Evolutionary conservation across 35 echinoderm and acorn worm genomes (phyloP), one percentile per base, ranked within the genome.

Genomic region (Amphiura filiformis): DNA sequence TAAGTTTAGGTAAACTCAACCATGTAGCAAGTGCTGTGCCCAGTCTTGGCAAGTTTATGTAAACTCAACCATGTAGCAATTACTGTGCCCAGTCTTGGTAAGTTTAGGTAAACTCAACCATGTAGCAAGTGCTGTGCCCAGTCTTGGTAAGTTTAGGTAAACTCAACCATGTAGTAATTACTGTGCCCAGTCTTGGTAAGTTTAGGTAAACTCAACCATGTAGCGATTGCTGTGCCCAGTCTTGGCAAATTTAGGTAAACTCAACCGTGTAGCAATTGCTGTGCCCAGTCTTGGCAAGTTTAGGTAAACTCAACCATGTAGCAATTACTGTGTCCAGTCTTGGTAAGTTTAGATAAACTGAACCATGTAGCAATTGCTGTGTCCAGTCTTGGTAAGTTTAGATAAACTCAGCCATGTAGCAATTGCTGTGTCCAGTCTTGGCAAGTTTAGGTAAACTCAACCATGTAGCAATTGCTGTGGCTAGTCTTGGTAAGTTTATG

Each of bases 261-360:
- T 47, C 41, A 47, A 47, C 41, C n/a, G 17, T 47, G 41, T 47
- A 47, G 41, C 41, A 4, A 47, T 47, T 47, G 41, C 41, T 47
- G 41, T 47, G 41, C 41, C 41, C 4, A 47, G 41, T 47, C 17
- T 4, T 9, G 4, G 41, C 17, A 17, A 47, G 41, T 47, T 77
- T 98, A 78, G 96, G 96, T 31, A 91, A 85, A 78, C 80, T 98
- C 31, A 98, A 98, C 87, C 96, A 98, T 94, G 90, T 98, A 34
- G 96, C 92, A 30, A 98, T 98, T 82, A 17, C 41, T 17, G 4
- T 47, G 41, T n/a, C 41, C 17, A 47, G 41, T 47, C n/a, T n/a
- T n/a, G n/a, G 41, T 17, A 47, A 47, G 41, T 17, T 9, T 47
- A 47, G 41, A 17, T 47, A 17, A 47, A 47, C 41, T 17, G 4